Evolutionary conservation across 1,140 invertebrate genomes (phyloP), one percentile per base, ranked within the genome.

Genomic region (Drosophila bocqueti): DNA sequence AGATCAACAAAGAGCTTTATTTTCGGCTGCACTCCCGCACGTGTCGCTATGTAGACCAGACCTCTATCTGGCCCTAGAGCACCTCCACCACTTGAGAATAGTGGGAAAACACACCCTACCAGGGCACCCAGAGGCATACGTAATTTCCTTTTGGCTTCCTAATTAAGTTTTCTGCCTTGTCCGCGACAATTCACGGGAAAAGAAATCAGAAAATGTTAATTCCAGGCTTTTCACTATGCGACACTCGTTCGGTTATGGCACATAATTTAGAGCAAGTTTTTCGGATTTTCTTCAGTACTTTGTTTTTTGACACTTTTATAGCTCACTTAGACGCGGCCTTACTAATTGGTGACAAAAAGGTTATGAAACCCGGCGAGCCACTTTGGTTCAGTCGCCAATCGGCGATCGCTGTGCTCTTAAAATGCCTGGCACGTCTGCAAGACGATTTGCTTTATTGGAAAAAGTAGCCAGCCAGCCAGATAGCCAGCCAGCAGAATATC

Each of bases 371-470:
- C 52, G 77, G 57, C 46, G 73, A 81, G 68, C 65, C 61, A 79
- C 78, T 76, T 73, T 61, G 55, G 52, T 15, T 4, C 31, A 18
- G 6, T 42, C 29, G 38, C 18, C 49, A 31, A 34, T n/a, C 16
- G 13, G 43, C 47, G 71, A 83, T 73, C 69, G 49, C 50, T 60
- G 79, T 63, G 76, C 83, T 83, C 78, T 79, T 74, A 78, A 79
- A 76, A 89, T 89, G 84, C 84, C 36, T 67, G 68, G 76, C 84
- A 89, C 84, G 81, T 87, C 68, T 66, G 36, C 59, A 55, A 73
- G 74, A 89, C 73, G 77, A 81, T 84, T 89, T 89, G 78, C 77
- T 81, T 81, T 87, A 87, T 87, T 87, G 85, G 84, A 84, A 89
- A 87, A 89, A 87, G 84, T 83, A 61, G 83, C 76, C 60, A 40